phyloP scores from a whole-genome alignment of 2,888 invertebrate genomes.

The Lissocephala sabroskyi region DNA sequence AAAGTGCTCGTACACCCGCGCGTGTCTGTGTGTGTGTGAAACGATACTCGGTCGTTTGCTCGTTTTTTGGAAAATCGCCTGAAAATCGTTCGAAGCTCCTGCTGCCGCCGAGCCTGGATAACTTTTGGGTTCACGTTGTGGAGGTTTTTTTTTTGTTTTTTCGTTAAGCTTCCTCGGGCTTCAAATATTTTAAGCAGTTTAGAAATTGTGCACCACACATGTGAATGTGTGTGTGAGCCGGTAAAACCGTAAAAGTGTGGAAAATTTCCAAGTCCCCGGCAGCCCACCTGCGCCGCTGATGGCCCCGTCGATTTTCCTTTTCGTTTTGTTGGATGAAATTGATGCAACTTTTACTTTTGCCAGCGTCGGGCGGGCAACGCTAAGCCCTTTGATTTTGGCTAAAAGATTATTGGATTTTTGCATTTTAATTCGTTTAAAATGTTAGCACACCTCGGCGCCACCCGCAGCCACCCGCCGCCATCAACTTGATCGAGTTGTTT shows the following conservation, averaged over 20 bases:
- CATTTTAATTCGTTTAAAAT: constrained; percentile 36
- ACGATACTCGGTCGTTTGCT: constrained; percentile 41
- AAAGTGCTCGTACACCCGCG: constrained; percentile 3
- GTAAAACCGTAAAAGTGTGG: constrained; percentile 18
- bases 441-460: background rate
- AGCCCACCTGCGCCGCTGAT: too few relatives aligned
- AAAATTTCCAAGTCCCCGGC: too few relatives aligned
- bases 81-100: constrained; percentile 41
- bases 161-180: constrained; percentile 49
- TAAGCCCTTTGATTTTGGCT: constrained; percentile 32
- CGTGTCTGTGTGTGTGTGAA: constrained; percentile 16
- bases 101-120: constrained; percentile 5
- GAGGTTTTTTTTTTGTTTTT: constrained; percentile 31
- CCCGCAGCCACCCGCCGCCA: too few relatives aligned
- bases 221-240: constrained; percentile 6
- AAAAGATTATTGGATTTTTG: constrained; percentile 31
- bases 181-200: constrained; percentile 63
- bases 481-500: too few relatives aligned
- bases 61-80: constrained; percentile 33
- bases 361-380: constrained; percentile 5
- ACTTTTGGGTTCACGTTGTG: constrained; percentile 47
- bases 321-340: constrained; percentile 14
- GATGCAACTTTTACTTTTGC: constrained; percentile 34
- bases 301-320: too few relatives aligned
- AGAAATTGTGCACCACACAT: constrained; percentile 31